These are phyloP conservation scores for Lamprotornis superbus DNA, from an alignment of 2,113 vertebrate genomes.

Conservation along the genomic window DNA sequence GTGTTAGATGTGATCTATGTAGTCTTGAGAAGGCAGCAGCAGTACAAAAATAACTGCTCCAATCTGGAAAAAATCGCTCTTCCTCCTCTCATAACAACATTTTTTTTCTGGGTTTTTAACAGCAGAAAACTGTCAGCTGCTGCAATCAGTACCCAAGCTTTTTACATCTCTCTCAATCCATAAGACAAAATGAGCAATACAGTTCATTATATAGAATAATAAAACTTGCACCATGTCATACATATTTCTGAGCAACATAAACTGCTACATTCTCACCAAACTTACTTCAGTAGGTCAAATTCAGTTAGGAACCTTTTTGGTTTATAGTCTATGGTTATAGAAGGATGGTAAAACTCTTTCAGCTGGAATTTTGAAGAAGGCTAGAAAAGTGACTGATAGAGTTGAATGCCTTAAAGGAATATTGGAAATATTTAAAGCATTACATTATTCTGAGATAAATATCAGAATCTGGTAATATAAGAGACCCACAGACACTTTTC, in stretches of 20 bases:
- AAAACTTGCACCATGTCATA: background rate
- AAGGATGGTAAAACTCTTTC: background rate
- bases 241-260: background rate
- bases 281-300: background rate
- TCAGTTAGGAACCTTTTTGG: background rate
- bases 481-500: background rate
- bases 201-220: background rate
- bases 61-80: background rate
- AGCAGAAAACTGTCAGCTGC: background rate
- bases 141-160: background rate
- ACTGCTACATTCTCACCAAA: background rate
- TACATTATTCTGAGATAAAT: background rate
- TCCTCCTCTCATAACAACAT: background rate
- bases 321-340: background rate
- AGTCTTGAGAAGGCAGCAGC: background rate
- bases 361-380: background rate
- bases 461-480: background rate
- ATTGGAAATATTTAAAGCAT: background rate
- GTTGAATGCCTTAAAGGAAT: background rate
- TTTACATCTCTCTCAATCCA: background rate
- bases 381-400: background rate
- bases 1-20: background rate
- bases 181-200: background rate
- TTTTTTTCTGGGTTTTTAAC: background rate
- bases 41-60: background rate